Base-by-base conservation (phyloP, 2,797 vertebrate species). In the Chiroxiphia lanceolata region DNA sequence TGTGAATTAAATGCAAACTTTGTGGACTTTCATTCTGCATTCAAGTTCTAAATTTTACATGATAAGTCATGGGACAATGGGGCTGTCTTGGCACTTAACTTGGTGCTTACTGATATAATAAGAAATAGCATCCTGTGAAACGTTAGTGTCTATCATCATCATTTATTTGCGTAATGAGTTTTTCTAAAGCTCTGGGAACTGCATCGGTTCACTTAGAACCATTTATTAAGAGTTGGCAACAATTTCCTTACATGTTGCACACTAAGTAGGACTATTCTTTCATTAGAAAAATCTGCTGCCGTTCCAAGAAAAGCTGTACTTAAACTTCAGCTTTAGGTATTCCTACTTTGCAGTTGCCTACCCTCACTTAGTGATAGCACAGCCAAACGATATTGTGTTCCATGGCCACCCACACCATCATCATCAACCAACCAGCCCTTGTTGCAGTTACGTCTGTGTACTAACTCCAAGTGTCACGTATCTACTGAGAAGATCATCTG, bases 1-100 rank as follows among this genome's bases (percentile, higher is more conserved):
- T 97, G 97, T 97, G 96, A 97, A 95, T 96, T 96, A 95, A 97
- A 97, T 96, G 96, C 97, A 97, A 94, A 96, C 97, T 97, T 97
- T 10, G 81, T 96, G 97, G 92, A 92, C 93, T 94, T 96, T 44
- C 11, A 61, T 97, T 97, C 91, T 98, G 95, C 94, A 97, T 97
- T 96, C 84, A 91, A 94, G 91, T 97, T 96, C 83, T 97, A 97
- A 97, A 96, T 97, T 94, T 94, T 97, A 98, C 75, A 51, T 96
- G 97, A 97, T 96, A 98, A 98, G 97, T 98, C 95, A 98, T 97
- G 98, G 98, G 98, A 98, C 97, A 98, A 98, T 97, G 98, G 98
- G 98, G 98, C 98, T 98, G 98, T 98, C 83, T 97, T 97, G 96
- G 98, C 98, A 98, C 98, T 98, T 97, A 96, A 96, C 92, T 97